phyloP scores from a whole-genome alignment of 2,888 invertebrate species.

The Andrena hattorfiana region DNA sequence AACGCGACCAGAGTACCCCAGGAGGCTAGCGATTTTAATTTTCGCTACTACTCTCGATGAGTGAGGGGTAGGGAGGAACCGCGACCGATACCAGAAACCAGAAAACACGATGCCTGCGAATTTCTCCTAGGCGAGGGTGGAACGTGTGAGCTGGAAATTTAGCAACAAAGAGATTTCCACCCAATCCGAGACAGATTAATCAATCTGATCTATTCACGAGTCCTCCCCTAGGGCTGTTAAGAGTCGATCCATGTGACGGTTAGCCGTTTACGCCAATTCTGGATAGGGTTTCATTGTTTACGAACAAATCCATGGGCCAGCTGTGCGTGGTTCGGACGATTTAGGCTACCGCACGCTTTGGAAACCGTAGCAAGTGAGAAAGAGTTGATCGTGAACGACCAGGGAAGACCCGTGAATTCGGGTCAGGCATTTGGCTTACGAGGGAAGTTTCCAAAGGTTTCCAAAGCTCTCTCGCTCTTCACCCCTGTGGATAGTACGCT shows the following conservation, averaged over 20 bases:
- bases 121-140: neutral
- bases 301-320: constrained; percentile 1
- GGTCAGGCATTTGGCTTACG: constrained; percentile 72
- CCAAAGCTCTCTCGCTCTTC: constrained; percentile 24
- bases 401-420: constrained; percentile 72
- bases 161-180: too few species aligned
- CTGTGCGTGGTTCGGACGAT: constrained; percentile 32
- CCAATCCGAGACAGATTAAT: too few species aligned
- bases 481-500: constrained; percentile 69
- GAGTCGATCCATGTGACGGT: neutral
- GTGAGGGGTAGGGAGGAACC: neutral
- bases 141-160: neutral
- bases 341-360: constrained; percentile 34
- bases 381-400: constrained; percentile 34
- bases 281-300: constrained; percentile 50
- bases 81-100: neutral
- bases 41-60: neutral
- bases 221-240: neutral
- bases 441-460: constrained; percentile 72
- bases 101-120: neutral
- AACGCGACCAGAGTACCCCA: constrained; percentile 35
- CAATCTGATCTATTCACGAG: too few species aligned
- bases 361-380: constrained; percentile 62
- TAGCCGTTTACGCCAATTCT: neutral
- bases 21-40: constrained; percentile 41